Evolutionary conservation across 1,140 invertebrate genomes (phyloP), one percentile per base, ranked within the genome.

Genomic region (Hylaeus anthracinus): DNA sequence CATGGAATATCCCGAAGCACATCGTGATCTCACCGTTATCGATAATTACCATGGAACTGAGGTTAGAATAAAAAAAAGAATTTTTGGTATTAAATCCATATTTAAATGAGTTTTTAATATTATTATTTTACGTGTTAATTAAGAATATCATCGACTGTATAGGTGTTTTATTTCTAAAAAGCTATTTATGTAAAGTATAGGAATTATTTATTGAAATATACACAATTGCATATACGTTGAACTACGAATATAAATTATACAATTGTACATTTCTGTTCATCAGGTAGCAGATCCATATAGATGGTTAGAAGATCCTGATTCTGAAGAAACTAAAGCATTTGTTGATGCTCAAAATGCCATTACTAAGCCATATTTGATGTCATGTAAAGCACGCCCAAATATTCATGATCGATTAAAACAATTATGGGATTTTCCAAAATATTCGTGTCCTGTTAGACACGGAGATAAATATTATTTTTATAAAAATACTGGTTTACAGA

Each of bases 381-480:
- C 94, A 26, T 99, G 97, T 90, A 94, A 95, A 5, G 94, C 95
- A 64, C 96, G 97, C 86, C 92, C 96, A 12, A 95, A 96, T 85
- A 96, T 99, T 61, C 95, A 96, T 87, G 93, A 95, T 65, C 94
- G 96, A 78, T 94, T 99, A 3, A 99, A 97, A 0, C 96, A 98
- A 86, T 94, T 99, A 3, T 99, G 98, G 98, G 97, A 99, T 93
- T 99, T 97, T 94, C 97, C 98, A 51, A 99, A 99, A 93, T 99
- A 97, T 93, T 97, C 97, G 0, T 97, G 97, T 88, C 98, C 98
- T 0, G 95, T 95, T 84, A 96, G 95, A 89, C 95, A 96, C 89
- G 98, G 98, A 14, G 94, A 96, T 77, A 95, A 96, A 91, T 99
- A 99, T 92, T 99, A 98, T 92, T 99, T 98, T 93, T 97, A 96